Conservation (phyloP, 2,113 vertebrate species). For the Melanocharis versteri region DNA sequence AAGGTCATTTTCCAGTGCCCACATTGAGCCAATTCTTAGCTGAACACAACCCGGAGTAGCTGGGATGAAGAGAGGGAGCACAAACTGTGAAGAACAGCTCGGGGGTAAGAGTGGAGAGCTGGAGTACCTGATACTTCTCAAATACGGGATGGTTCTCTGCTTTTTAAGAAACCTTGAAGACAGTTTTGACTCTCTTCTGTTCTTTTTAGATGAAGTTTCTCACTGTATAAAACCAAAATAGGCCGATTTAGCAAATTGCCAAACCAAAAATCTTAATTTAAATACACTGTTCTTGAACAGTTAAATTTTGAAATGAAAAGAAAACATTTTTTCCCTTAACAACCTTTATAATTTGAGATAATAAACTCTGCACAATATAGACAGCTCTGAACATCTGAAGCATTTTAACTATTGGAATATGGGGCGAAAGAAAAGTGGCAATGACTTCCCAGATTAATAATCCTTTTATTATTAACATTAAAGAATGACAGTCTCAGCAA, state of each 20-base stretch:
- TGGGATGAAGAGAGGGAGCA: neutral
- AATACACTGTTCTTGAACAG: neutral
- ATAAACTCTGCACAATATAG: neutral
- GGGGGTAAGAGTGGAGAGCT: neutral
- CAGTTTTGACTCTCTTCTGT: neutral
- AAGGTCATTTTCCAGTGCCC: neutral
- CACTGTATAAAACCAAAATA: neutral
- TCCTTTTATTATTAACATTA: constrained; percentile 3
- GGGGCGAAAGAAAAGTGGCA: neutral
- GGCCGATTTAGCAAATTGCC: neutral
- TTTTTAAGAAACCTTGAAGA: neutral
- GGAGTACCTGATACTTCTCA: neutral
- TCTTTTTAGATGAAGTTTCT: neutral
- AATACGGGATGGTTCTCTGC: neutral
- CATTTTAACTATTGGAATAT: neutral
- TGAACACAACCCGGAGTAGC: neutral
- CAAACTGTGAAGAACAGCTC: neutral
- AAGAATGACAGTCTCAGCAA: neutral
- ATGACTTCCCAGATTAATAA: neutral
- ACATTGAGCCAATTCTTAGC: neutral
- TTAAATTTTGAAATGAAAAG: neutral
- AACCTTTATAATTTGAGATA: neutral
- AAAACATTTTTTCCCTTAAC: neutral
- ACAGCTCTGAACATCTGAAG: neutral
- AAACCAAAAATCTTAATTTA: neutral